These are phyloP conservation scores for Oreochromis grahami DNA, from an alignment of 2,797 vertebrate genomes.

Conservation along the genomic window DNA sequence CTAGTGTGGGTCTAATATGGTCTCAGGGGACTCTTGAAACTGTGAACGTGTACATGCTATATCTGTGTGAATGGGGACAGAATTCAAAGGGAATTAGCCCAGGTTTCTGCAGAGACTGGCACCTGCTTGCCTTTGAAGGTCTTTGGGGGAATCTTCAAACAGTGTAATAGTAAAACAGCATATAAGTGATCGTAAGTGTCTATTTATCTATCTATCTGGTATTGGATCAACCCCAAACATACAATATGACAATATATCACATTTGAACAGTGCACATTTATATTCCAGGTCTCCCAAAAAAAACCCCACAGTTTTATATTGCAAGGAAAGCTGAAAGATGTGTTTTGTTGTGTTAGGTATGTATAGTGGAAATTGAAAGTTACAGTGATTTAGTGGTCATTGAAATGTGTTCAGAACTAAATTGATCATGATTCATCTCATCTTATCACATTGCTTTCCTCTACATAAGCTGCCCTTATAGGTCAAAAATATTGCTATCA, in stretches of 20 bases:
- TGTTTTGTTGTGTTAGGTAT: background rate
- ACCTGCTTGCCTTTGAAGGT: too few species aligned
- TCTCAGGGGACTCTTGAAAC: background rate
- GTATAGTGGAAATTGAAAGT: background rate
- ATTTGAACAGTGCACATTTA: background rate
- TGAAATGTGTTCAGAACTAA: background rate
- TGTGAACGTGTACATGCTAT: too few species aligned
- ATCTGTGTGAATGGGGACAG: too few species aligned
- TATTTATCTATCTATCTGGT: background rate
- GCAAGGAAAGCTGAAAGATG: background rate
- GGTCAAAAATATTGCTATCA: background rate
- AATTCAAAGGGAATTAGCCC: too few species aligned
- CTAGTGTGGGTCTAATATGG: background rate
- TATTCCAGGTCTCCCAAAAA: background rate
- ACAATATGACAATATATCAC: background rate
- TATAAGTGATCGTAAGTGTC: too few species aligned
- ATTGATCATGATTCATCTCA: background rate
- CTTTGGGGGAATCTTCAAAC: too few species aligned
- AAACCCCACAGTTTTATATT: fast-evolving
- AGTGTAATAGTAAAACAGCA: too few species aligned
- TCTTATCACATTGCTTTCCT: background rate
- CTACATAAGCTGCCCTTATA: background rate
- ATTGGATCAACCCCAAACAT: background rate
- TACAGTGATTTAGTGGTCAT: background rate
- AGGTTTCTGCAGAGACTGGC: too few species aligned